Base-by-base conservation (phyloP, 2,888 invertebrate species). In the Ichneumoninae sp. region DNA sequence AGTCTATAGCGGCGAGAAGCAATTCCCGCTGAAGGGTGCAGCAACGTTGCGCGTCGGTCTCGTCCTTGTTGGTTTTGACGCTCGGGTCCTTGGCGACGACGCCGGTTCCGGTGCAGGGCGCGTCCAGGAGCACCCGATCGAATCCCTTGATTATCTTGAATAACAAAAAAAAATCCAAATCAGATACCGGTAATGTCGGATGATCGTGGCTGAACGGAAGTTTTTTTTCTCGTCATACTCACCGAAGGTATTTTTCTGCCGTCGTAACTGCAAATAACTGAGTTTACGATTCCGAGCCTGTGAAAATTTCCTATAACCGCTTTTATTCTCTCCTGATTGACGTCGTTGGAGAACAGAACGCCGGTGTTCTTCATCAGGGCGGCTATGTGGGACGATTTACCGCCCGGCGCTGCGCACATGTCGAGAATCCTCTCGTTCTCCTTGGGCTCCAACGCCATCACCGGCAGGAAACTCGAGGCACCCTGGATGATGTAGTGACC, bases 361-460 rank as follows among this genome's bases (percentile, higher is more conserved):
- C 99, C 99, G 0, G 99, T 99, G 93, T 99, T 99, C 94, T 98
- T 98, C 99, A 99, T 99, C 13, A 99, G 95, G 0, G 99, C 97
- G 72, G 99, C 98, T 84, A 99, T 99, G 93, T 99, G 99, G 0
- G 99, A 98, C 0, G 99, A 98, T 94, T 99, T 99, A 8, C 99
- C 99, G 68, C 99, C 99, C 0, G 99, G 99, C 0, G 99, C 99
- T 0, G 99, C 96, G 93, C 98, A 98, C 98, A 99, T 97, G 92
- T 99, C 99, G 47, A 99, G 94, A 87, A 99, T 96, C 87, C 96
- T 95, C 94, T 99, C 99, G 91, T 98, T 97, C 94, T 98, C 98
- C 94, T 98, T 98, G 0, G 99, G 99, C 0, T 98, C 98, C 76
- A 99, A 94, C 0, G 99, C 98, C 98, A 99, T 99, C 0, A 99